Evolutionary conservation across 1,140 invertebrate species (phyloP).

Genomic region (Drosophila littoralis): DNA sequence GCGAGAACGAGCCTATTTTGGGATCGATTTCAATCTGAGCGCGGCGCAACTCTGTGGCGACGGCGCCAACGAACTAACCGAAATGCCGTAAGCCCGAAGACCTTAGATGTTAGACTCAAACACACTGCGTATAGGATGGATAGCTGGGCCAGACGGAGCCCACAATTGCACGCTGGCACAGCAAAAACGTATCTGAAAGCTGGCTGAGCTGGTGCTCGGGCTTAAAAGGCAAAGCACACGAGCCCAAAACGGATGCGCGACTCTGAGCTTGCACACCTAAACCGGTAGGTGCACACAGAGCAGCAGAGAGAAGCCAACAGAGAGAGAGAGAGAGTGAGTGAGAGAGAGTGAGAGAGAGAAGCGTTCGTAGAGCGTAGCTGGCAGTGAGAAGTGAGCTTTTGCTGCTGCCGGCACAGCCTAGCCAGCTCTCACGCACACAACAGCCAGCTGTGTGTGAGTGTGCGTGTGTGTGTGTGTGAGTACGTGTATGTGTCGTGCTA

Average conservation of each 20-base stretch:
- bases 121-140: not conserved
- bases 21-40: slow-evolving; percentile 15
- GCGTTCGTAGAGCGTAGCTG: slow-evolving; percentile 9
- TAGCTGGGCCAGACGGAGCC: slow-evolving; percentile 46
- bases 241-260: slow-evolving; percentile 67
- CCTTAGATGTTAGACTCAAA: too few relatives aligned
- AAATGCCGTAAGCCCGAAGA: slow-evolving; percentile 9
- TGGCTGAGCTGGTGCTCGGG: slow-evolving; percentile 55
- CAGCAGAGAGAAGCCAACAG: not conserved
- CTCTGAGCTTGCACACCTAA: slow-evolving; percentile 52
- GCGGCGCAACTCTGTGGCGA: slow-evolving; percentile 18
- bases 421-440: slow-evolving; percentile 27
- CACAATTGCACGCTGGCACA: slow-evolving; percentile 61
- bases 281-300: slow-evolving; percentile 36
- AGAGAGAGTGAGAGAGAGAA: not conserved
- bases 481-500: slow-evolving; percentile 20
- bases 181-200: slow-evolving; percentile 83
- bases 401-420: slow-evolving; percentile 31
- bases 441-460: not conserved
- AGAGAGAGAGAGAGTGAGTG: not conserved
- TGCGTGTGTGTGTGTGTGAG: slow-evolving; percentile 11
- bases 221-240: slow-evolving; percentile 78
- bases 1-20: slow-evolving; percentile 69
- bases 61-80: slow-evolving; percentile 3
- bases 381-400: slow-evolving; percentile 36